Evolutionary conservation across 2,888 invertebrate species (phyloP).

Genomic region (Agrenia bidenticulata): DNA sequence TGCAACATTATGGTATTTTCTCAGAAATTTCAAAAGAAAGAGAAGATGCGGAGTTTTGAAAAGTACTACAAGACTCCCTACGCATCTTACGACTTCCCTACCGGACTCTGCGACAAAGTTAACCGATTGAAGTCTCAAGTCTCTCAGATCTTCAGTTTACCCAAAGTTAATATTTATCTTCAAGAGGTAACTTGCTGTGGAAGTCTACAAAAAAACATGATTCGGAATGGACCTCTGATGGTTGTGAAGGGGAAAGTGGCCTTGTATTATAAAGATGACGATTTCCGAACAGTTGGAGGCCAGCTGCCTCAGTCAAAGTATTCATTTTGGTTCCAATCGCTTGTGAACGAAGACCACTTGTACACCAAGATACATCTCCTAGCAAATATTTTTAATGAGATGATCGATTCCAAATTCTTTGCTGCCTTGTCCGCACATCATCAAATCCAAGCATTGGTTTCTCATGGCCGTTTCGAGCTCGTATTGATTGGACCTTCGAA

Average conservation of each 20-base stretch:
- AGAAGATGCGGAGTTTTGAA: conserved; percentile 20
- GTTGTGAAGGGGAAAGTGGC: conserved; percentile 24
- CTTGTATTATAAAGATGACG: conserved; percentile 15
- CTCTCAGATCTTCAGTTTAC: conserved; percentile 15
- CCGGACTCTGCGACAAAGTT: conserved; percentile 16
- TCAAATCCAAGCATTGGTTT: conserved; percentile 19
- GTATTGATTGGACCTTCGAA: conserved; percentile 21
- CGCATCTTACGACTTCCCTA: conserved; percentile 21
- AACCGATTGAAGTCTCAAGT: conserved; percentile 3
- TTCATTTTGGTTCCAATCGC: conserved; percentile 24
- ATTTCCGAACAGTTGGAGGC: conserved; percentile 13
- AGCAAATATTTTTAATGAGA: conserved; percentile 20
- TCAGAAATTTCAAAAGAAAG: conserved; percentile 22
- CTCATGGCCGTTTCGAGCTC: conserved; percentile 29
- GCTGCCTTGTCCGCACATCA: conserved; percentile 21
- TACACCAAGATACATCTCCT: conserved; percentile 27
- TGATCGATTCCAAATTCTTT: conserved; percentile 29
- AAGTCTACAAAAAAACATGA: conserved; percentile 17
- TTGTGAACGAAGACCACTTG: conserved; percentile 11
- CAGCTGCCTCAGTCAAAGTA: conserved; percentile 28
- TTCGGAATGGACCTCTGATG: conserved; percentile 22
- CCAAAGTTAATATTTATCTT: conserved; percentile 15
- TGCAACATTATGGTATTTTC: conserved; percentile 29
- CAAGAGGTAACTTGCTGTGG: conserved; percentile 19
- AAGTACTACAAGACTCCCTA: conserved; percentile 33